Percentiles rank a stretch among this genome's conserved stretches.
Evolutionary conservation across 2,797 vertebrate genomes (phyloP).

Genomic region (Manis crassicaudata): DNA sequence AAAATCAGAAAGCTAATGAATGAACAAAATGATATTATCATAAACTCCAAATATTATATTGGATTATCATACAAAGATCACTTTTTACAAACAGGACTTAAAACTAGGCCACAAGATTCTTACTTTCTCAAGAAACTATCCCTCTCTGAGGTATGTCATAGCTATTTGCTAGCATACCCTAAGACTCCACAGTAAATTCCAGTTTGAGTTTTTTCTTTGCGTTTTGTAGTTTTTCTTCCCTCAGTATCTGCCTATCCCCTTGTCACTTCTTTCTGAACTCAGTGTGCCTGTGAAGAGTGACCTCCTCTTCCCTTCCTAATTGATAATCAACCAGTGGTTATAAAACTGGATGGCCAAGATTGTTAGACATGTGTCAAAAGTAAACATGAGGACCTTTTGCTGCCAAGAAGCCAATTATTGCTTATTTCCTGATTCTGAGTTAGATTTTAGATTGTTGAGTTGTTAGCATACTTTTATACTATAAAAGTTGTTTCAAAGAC

Average conservation of each 20-base stretch:
- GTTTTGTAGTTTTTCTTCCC: neutral
- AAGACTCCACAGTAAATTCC: neutral
- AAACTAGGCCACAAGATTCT: neutral
- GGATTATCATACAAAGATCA: neutral
- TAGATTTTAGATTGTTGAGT: neutral
- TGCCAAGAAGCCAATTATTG: neutral
- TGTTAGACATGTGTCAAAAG: constrained; percentile 2
- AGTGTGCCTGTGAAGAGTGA: constrained; percentile 6
- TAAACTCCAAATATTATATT: neutral
- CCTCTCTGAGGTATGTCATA: neutral
- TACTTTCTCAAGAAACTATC: neutral
- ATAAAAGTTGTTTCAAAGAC: neutral
- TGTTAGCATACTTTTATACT: neutral
- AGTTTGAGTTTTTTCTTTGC: neutral
- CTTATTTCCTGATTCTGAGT: neutral
- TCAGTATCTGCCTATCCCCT: constrained; percentile 14
- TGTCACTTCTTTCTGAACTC: constrained; percentile 46
- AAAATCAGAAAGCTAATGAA: neutral
- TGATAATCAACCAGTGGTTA: neutral
- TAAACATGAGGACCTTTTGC: neutral
- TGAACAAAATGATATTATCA: neutral
- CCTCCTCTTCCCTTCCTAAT: neutral
- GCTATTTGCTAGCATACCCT: neutral
- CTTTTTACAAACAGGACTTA: neutral
- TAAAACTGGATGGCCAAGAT: neutral